phyloP scores from a whole-genome alignment of 2,113 vertebrate genomes.

The Telmatochromis sp. region DNA sequence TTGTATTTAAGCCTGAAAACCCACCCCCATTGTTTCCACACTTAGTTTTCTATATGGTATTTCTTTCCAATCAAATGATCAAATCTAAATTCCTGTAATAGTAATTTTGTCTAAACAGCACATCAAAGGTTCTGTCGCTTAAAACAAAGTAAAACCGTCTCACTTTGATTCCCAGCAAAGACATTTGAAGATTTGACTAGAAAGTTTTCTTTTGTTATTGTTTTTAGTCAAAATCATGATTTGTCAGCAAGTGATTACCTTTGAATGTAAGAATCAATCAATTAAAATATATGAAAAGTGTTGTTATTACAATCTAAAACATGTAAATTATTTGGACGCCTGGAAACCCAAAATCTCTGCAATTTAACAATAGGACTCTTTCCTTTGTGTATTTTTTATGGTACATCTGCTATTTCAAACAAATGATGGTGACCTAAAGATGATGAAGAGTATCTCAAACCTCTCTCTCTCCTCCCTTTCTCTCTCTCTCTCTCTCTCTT shows the following conservation, averaged over 20 bases:
- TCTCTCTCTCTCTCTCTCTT: not conserved
- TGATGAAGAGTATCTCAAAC: not conserved
- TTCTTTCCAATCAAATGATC: not conserved
- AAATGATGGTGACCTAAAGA: not conserved
- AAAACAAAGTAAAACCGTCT: not conserved
- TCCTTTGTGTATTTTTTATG: not conserved
- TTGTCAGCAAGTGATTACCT: not conserved
- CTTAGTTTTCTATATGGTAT: not conserved
- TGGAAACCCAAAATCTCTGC: fast-evolving
- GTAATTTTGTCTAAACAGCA: not conserved
- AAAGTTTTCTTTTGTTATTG: not conserved
- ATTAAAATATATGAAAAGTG: not conserved
- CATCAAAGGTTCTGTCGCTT: not conserved
- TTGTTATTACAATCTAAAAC: not conserved
- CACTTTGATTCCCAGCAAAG: not conserved
- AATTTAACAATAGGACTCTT: not conserved
- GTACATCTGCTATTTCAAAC: not conserved
- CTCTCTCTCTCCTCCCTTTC: not conserved
- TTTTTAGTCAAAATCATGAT: not conserved
- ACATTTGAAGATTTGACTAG: not conserved
- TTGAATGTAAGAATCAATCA: not conserved
- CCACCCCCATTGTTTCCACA: not conserved
- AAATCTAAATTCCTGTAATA: not conserved
- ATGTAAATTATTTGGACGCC: not conserved
- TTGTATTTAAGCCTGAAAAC: not conserved